Percentiles rank a stretch among this genome's conserved stretches.
Conservation (phyloP, 1,140 invertebrate genomes). For the Adelges cooleyi region DNA sequence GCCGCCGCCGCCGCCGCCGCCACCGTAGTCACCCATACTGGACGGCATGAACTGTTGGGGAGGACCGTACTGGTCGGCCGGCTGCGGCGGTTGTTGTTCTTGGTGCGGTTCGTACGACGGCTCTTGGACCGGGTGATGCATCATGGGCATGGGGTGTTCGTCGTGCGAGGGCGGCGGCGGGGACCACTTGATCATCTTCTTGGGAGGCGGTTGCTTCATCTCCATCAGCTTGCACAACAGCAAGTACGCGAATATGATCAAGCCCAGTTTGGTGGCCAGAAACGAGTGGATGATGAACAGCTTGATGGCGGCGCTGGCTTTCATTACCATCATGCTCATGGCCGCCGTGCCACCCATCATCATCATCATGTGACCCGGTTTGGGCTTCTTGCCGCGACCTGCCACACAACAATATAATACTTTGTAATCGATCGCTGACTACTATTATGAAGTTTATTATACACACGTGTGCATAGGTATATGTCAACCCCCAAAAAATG, state of each 20-base stretch:
- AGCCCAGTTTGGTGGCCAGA: not conserved
- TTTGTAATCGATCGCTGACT: no score
- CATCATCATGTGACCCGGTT: not conserved
- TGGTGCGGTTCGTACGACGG: not conserved
- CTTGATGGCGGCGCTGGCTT: not conserved
- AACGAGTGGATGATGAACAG: constrained; percentile 25
- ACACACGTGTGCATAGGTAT: no score
- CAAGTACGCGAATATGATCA: not conserved
- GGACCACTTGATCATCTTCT: not conserved
- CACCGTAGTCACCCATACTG: not conserved
- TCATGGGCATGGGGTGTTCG: not conserved
- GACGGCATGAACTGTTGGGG: not conserved
- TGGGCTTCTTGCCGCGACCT: not conserved
- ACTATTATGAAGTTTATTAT: no score
- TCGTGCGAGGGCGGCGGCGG: not conserved
- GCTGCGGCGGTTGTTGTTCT: not conserved
- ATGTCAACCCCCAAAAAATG: no score
- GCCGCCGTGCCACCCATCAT: not conserved
- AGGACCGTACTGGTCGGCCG: constrained; percentile 5
- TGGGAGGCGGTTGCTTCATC: not conserved
- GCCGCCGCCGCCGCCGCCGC: not conserved
- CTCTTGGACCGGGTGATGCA: not conserved
- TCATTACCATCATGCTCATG: constrained; percentile 5
- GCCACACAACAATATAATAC: no score
- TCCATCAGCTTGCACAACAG: constrained; percentile 14